A percentile compares a stretch with the other conserved stretches of the same genome.
phyloP scores from a whole-genome alignment of 2,888 invertebrate species.

The Ichneumon xanthorius region DNA sequence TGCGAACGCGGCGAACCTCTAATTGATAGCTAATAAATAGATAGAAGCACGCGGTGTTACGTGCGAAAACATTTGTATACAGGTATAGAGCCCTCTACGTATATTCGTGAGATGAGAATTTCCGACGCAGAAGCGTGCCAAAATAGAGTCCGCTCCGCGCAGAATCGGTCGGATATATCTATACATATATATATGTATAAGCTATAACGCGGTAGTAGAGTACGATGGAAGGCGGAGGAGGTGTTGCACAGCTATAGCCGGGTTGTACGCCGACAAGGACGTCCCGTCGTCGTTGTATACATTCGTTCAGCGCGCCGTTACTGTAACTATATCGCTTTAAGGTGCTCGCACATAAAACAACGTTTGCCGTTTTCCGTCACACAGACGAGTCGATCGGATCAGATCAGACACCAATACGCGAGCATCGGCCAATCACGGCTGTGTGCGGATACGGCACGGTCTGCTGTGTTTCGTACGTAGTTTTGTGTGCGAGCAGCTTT shows the following conservation, averaged over 20 bases:
- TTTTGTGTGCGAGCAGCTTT: background rate
- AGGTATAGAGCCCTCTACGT: background rate
- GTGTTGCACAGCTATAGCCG: conserved; percentile 1
- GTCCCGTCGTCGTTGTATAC: conserved; percentile 32
- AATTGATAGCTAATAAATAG: conserved; percentile 68
- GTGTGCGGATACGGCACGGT: no score
- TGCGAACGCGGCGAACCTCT: conserved; percentile 52
- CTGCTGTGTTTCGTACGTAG: no score
- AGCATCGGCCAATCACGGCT: no score
- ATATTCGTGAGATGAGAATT: conserved; percentile 13
- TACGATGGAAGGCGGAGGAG: conserved; percentile 1
- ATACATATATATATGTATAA: background rate
- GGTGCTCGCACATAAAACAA: no score
- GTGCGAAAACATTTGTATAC: conserved; percentile 17
- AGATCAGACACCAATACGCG: no score
- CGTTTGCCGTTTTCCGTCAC: no score
- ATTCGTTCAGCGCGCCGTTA: background rate
- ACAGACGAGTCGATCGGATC: no score
- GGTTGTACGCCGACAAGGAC: conserved; percentile 38
- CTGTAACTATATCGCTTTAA: background rate
- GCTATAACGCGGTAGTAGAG: background rate
- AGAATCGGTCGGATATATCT: conserved; percentile 15
- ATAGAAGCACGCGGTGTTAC: conserved; percentile 25
- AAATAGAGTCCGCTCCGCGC: conserved; percentile 39
- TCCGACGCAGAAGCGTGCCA: conserved; percentile 48